Percentiles rank a stretch among this genome's conserved stretches.
These are phyloP conservation scores for Drosophila peninsularis DNA, from an alignment of 2,888 invertebrate species.

Conservation along the genomic window DNA sequence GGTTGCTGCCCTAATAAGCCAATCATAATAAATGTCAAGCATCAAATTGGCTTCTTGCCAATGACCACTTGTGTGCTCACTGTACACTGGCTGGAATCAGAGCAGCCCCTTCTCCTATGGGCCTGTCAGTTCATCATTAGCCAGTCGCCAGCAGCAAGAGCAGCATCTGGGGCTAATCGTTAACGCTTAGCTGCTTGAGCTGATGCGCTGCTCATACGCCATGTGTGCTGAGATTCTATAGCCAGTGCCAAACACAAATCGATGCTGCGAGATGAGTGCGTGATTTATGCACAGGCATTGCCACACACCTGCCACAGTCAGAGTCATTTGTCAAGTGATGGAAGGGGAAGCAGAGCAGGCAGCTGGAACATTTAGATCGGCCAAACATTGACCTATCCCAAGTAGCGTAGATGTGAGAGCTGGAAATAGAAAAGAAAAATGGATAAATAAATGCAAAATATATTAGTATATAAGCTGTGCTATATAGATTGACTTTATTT, in stretches of 20 bases:
- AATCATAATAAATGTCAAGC: slow-evolving; percentile 80
- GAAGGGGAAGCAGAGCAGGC: background rate
- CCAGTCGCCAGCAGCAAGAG: slow-evolving; percentile 19
- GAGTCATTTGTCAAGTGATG: slow-evolving; percentile 26
- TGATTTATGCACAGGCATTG: slow-evolving; percentile 56
- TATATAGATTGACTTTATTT: too few relatives aligned
- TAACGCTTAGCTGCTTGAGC: slow-evolving; percentile 59
- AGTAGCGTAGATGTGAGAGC: background rate
- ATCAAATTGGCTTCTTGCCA: slow-evolving; percentile 70
- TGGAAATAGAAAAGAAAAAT: background rate
- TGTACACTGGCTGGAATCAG: background rate
- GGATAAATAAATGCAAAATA: background rate
- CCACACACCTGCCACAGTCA: slow-evolving; percentile 58
- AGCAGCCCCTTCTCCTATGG: background rate
- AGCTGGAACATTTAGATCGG: background rate
- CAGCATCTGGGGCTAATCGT: slow-evolving; percentile 57
- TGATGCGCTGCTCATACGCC: slow-evolving; percentile 60
- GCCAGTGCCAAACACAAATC: slow-evolving; percentile 34
- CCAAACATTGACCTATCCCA: slow-evolving; percentile 22
- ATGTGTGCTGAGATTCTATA: slow-evolving; percentile 22
- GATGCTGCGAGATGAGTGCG: slow-evolving; percentile 23
- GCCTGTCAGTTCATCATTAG: slow-evolving; percentile 63
- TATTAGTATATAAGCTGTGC: too few relatives aligned
- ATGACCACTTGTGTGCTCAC: slow-evolving; percentile 54
- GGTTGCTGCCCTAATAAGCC: slow-evolving; percentile 68